Evolutionary conservation across 1,140 invertebrate species (phyloP), one percentile per base, ranked within the genome.

Genomic region (Trichonephila clavata): DNA sequence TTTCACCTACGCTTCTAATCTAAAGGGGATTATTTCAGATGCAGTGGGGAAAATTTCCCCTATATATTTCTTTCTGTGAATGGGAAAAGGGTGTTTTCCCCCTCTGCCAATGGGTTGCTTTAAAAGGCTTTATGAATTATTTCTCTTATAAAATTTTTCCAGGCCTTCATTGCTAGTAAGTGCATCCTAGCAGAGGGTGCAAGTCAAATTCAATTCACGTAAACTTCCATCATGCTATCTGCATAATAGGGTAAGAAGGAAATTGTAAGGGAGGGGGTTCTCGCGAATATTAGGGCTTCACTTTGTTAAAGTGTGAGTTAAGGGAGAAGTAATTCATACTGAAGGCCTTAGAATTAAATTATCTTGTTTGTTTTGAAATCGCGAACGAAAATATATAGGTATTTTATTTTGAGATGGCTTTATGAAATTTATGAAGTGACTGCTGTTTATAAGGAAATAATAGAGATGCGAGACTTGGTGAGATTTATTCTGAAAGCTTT

Each of bases 11-110:
- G 50, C 84, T 18, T 61, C 84, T 86, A 86, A 86, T 86, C 84
- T 86, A n/a, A 20, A 63, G 32, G 84, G 84, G 84, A 86, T 86
- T 86, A 86, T 86, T 86, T 86, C 57, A 60, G 84, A 86, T 86
- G 24, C 50, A 86, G 60, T 10, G 84, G 60, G 60, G 59, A 60
- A 86, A 86, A 60, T 86, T 21, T 84, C 59, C 84, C 84, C 60
- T 61, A 86, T 86, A 63, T 86, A 86, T 86, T 32, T 84, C 84
- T 43, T 16, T 61, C 59, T 57, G n/a, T 86, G 84, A 86, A 86
- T 86, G 59, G 27, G 32, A 61, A 86, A 60, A 61, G 57, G 59
- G 84, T 32, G 8, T 77, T 21, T 21, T 63, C 61, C 61, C 27
- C 71, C 14, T 77, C 71, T 27, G 4, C 27, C 71, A 77, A 77